Conservation (phyloP, 2,113 vertebrate genomes). For the Entelurus aequoreus region DNA sequence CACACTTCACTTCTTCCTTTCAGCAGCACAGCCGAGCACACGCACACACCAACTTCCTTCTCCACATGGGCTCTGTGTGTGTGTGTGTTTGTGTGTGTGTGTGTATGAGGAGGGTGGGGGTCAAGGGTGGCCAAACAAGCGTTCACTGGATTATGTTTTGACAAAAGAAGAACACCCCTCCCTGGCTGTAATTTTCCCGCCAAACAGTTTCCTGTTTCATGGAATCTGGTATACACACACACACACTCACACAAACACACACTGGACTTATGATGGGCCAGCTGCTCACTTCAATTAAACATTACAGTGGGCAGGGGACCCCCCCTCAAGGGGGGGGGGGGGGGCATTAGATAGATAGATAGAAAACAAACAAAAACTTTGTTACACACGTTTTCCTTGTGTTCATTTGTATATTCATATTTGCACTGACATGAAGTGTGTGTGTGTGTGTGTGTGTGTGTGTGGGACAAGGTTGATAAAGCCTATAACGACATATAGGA, state of each 20-base stretch:
- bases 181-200: slow-evolving; percentile 55
- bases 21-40: slow-evolving; percentile 28
- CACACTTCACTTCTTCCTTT: background rate
- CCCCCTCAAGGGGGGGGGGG: slow-evolving; percentile 22
- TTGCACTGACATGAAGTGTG: background rate
- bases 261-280: slow-evolving; percentile 29
- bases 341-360: slow-evolving; percentile 5
- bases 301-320: slow-evolving; percentile 27
- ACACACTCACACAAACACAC: slow-evolving; percentile 24
- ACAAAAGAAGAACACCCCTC: slow-evolving; percentile 40
- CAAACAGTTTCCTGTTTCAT: slow-evolving; percentile 61
- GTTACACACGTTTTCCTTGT: too few relatives aligned
- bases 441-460: slow-evolving; percentile 11
- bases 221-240: slow-evolving; percentile 44
- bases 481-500: slow-evolving; percentile 36
- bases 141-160: slow-evolving; percentile 49
- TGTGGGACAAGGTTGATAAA: slow-evolving; percentile 15
- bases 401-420: too few relatives aligned
- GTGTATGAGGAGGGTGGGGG: background rate
- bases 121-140: background rate
- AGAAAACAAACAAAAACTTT: too few relatives aligned
- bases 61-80: slow-evolving; percentile 10
- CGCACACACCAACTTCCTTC: slow-evolving; percentile 30
- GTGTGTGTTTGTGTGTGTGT: slow-evolving; percentile 10
- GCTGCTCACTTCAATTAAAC: slow-evolving; percentile 57